Conservation (phyloP, 2,888 invertebrate genomes). For the Drosophila paramelanica region DNA sequence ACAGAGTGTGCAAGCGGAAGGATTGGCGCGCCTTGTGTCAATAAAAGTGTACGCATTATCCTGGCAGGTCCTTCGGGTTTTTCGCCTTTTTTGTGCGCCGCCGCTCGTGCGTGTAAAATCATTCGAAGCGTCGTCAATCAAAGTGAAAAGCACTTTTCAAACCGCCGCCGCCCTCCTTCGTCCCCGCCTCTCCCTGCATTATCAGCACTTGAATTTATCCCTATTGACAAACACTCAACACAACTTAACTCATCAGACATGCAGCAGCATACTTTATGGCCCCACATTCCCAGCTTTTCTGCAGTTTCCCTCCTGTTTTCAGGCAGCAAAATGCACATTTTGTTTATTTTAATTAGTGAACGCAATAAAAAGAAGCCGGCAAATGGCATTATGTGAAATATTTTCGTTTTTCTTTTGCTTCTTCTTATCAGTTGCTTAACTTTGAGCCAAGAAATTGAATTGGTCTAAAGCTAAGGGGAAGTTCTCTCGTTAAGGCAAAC, state of each 20-base stretch:
- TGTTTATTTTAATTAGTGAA: conserved; percentile 74
- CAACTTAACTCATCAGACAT: conserved; percentile 68
- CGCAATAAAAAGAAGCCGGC: conserved; percentile 53
- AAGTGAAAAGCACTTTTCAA: conserved; percentile 67
- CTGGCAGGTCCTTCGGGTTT: conserved; percentile 51
- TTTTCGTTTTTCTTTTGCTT: conserved; percentile 12
- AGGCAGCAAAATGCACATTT: conserved; percentile 65
- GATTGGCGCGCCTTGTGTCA: conserved; percentile 67
- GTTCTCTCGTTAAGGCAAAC: conserved; percentile 13
- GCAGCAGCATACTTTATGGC: conserved; percentile 61
- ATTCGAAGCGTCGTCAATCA: conserved; percentile 78
- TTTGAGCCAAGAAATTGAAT: conserved; percentile 47
- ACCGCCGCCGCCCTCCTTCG: background rate
- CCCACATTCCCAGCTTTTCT: background rate
- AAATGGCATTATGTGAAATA: conserved; percentile 25
- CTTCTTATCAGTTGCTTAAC: conserved; percentile 31
- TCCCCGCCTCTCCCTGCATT: background rate
- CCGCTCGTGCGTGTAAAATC: conserved; percentile 78
- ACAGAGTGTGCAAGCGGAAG: conserved; percentile 41
- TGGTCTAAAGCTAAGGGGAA: conserved; percentile 22
- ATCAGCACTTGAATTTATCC: conserved; percentile 43
- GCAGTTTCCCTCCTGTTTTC: background rate
- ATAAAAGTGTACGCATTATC: conserved; percentile 75
- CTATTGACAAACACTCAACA: conserved; percentile 54
- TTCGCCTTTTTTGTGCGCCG: conserved; percentile 36